Conservation (phyloP, 2,113 vertebrate genomes). For the Silurus meridionalis region DNA sequence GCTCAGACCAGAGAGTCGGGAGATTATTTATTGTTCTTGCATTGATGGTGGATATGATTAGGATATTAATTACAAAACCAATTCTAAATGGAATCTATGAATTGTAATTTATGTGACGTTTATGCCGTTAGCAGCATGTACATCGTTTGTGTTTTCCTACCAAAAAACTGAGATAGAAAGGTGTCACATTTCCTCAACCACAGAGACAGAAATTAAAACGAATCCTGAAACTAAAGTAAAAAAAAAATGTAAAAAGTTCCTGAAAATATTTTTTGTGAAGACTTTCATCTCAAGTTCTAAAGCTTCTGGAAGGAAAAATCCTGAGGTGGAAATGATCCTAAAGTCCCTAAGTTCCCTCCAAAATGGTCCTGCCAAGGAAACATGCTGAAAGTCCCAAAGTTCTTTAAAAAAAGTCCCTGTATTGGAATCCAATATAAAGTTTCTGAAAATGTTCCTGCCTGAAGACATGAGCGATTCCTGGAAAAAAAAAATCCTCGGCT, state of each 20-base stretch:
- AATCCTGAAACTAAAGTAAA: background rate
- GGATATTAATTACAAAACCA: background rate
- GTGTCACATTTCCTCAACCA: background rate
- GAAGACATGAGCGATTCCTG: background rate
- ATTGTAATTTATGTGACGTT: no score
- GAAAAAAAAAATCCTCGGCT: background rate
- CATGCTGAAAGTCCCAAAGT: background rate
- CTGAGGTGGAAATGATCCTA: background rate
- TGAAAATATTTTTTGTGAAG: background rate
- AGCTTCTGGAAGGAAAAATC: background rate
- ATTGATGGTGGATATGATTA: background rate
- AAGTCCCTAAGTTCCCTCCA: background rate
- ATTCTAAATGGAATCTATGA: no score
- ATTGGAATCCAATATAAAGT: background rate
- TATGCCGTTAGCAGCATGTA: background rate
- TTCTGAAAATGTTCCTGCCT: constrained; percentile 13
- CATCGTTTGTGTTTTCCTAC: background rate
- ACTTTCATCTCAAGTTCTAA: background rate
- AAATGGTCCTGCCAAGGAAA: constrained; percentile 6
- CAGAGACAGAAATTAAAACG: background rate
- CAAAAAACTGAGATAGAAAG: background rate
- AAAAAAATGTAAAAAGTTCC: background rate
- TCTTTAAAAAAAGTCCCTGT: background rate
- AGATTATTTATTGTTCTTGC: background rate
- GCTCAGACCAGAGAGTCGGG: background rate